Percentiles rank a stretch among this genome's conserved stretches.
phyloP scores from a whole-genome alignment of 1,140 invertebrate species.

The Drosophila melanica region DNA sequence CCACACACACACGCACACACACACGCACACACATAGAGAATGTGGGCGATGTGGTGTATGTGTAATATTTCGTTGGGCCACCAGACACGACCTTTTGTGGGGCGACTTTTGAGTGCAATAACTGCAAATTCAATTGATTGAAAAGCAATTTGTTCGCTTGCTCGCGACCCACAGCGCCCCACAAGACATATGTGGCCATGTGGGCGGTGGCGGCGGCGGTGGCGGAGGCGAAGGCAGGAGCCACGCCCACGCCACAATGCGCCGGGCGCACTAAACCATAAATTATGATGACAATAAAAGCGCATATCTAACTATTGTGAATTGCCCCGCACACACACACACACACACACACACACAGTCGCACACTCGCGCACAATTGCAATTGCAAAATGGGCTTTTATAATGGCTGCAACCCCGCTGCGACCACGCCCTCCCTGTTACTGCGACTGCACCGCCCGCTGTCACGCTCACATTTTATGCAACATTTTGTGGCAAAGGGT shows the following conservation, averaged over 20 bases:
- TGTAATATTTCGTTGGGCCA: constrained; percentile 49
- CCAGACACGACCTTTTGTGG: constrained; percentile 45
- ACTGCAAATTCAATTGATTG: constrained; percentile 80
- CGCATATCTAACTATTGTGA: constrained; percentile 56
- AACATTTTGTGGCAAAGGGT: constrained; percentile 47
- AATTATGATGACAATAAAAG: constrained; percentile 66
- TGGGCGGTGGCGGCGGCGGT: constrained; percentile 32
- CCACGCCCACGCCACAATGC: constrained; percentile 56
- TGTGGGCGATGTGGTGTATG: constrained; percentile 52
- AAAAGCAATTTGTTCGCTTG: constrained; percentile 69
- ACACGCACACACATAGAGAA: neutral
- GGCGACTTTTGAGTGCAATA: constrained; percentile 65
- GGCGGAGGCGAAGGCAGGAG: constrained; percentile 6
- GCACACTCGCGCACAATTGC: constrained; percentile 15
- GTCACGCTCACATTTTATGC: constrained; percentile 47
- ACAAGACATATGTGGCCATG: constrained; percentile 45
- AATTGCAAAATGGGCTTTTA: constrained; percentile 41
- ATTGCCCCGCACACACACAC: constrained; percentile 25
- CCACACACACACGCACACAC: neutral
- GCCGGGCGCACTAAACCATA: constrained; percentile 57
- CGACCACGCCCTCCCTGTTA: constrained; percentile 27
- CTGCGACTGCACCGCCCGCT: constrained; percentile 17
- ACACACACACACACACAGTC: constrained; percentile 5
- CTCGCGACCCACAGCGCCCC: constrained; percentile 15
- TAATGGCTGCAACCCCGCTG: constrained; percentile 27